Evolutionary conservation across 2,797 vertebrate species (phyloP), one percentile per base, ranked within the genome.

Genomic region (Aphelocoma californica): DNA sequence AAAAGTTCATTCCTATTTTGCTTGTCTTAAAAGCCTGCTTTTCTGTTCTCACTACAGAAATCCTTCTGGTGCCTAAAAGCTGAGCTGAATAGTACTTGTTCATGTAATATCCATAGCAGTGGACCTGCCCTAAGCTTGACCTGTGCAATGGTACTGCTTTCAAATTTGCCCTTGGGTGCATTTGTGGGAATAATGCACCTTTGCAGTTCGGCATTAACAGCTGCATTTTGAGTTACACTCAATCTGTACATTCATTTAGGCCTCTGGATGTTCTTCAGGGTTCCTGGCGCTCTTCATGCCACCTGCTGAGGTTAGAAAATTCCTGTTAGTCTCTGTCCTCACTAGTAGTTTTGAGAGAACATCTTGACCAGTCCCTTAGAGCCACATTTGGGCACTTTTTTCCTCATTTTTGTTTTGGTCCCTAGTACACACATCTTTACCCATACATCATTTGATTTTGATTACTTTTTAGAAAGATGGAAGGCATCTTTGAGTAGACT

Each of bases 161-260:
- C 88, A 60, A 25, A 56, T 86, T 81, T 4, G 4, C 1, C 2
- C 79, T 87, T 80, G 80, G 82, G 38, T 91, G 84, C 79, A 4
- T 85, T 47, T 78, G 72, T 77, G 65, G 81, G 71, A 89, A 32
- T 85, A 83, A 57, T 28, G 53, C 84, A 53, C 71, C 71, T 88
- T 71, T 81, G 61, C 89, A 88, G 84, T 94, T 93, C 92, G 92
- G 81, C 71, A 91, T 91, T 92, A 94, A 93, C 61, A 74, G 58
- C 84, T 93, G 71, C 45, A 70, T 66, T 89, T 82, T 4, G 56
- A 84, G 42, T 88, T 85, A 11, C 36, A 70, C 73, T 71, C 81
- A 32, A 5, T 67, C 57, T 81, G 42, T 69, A 61, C 8, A 1
- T 74, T 89, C 53, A 23, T 64, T 82, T 67, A 69, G 12, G 19